A percentile compares a stretch with the other conserved stretches of the same genome.
Conservation (phyloP, 2,113 vertebrate species). For the Cryptomyrus ogoouensis region DNA sequence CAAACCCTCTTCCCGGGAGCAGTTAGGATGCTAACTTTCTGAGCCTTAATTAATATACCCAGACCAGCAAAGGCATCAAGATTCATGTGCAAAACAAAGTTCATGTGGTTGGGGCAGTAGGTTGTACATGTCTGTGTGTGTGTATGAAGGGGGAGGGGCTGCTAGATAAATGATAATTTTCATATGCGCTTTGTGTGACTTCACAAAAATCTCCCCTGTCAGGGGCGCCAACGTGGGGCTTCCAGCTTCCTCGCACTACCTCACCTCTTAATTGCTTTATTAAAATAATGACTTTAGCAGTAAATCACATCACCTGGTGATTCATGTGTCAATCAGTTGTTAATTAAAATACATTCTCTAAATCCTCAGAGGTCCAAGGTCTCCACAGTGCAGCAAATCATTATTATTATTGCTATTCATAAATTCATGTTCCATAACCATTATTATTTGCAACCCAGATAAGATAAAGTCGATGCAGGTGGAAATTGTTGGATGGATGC, state of each 20-base stretch:
- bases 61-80: background rate
- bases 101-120: background rate
- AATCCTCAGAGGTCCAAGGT: background rate
- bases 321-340: conserved; percentile 3
- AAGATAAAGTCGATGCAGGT: background rate
- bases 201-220: background rate
- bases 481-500: background rate
- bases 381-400: background rate
- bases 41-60: background rate
- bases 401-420: background rate
- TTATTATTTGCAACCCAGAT: background rate
- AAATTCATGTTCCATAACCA: background rate
- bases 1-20: background rate
- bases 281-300: conserved; percentile 10
- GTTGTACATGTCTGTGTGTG: background rate
- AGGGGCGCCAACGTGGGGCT: background rate
- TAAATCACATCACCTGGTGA: conserved; percentile 7
- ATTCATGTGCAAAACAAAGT: no score
- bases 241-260: background rate
- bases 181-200: background rate
- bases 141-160: background rate
- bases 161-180: background rate
- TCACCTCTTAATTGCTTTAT: conserved; percentile 8
- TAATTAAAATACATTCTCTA: conserved; percentile 3
- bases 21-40: background rate